Conservation (phyloP, 1,140 invertebrate genomes). For the Plodia interpunctella region DNA sequence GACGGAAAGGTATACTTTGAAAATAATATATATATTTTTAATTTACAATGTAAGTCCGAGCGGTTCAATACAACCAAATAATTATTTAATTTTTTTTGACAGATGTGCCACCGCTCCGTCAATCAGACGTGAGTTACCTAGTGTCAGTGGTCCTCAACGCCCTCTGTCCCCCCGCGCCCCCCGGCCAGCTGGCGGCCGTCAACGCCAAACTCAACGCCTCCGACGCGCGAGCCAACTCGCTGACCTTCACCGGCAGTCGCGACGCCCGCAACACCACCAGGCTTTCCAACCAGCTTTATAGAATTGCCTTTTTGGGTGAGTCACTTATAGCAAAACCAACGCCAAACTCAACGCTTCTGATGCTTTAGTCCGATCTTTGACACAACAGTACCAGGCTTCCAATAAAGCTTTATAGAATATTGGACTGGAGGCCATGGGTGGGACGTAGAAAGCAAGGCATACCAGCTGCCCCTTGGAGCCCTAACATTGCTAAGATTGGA, state of each 20-base stretch:
- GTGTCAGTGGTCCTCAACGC: slow-evolving; percentile 93
- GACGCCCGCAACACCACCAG: slow-evolving; percentile 85
- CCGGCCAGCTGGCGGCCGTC: slow-evolving; percentile 63
- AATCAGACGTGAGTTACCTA: slow-evolving; percentile 93
- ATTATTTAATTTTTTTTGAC: slow-evolving; percentile 16
- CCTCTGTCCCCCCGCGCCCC: slow-evolving; percentile 77
- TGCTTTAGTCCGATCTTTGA: slow-evolving; percentile 83
- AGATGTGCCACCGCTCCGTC: slow-evolving; percentile 93
- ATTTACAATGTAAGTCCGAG: background rate
- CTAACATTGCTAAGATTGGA: no score
- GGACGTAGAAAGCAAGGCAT: no score
- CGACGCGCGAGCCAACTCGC: slow-evolving; percentile 82
- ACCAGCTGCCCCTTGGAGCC: no score
- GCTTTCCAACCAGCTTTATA: slow-evolving; percentile 87
- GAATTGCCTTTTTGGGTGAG: slow-evolving; percentile 87
- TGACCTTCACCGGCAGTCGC: slow-evolving; percentile 84
- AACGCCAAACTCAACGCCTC: slow-evolving; percentile 72
- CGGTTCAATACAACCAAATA: no score
- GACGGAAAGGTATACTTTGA: slow-evolving; percentile 85
- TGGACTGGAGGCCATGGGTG: no score
- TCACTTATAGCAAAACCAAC: slow-evolving; percentile 26
- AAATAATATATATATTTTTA: background rate
- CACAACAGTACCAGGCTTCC: slow-evolving; percentile 83
- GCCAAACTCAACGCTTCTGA: slow-evolving; percentile 78
- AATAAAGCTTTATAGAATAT: slow-evolving; percentile 92